Conservation (phyloP, 2,888 invertebrate genomes). For the Dasysyrphus albostriatus region DNA sequence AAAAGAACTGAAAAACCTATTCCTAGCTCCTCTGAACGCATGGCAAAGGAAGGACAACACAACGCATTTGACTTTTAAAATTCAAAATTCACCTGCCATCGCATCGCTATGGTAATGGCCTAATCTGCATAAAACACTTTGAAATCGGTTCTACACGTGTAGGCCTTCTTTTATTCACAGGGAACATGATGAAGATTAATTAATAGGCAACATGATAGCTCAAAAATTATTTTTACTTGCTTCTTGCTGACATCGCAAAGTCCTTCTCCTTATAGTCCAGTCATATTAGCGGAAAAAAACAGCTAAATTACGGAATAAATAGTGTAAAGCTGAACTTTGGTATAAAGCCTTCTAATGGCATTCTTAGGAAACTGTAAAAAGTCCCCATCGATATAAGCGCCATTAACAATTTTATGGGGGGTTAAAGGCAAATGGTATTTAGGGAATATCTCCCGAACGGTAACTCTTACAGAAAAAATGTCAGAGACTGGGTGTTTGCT, state of each 20-base stretch:
- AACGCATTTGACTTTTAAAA: neutral
- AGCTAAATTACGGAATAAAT: too few species aligned
- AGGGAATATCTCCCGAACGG: too few species aligned
- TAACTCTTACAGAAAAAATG: too few species aligned
- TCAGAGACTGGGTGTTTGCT: too few species aligned
- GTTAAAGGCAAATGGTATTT: too few species aligned
- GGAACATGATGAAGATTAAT: conserved; percentile 21
- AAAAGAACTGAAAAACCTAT: neutral
- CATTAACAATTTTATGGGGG: too few species aligned
- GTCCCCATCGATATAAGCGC: too few species aligned
- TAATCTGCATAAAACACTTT: conserved; percentile 10
- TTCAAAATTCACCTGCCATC: neutral
- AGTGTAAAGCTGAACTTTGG: too few species aligned
- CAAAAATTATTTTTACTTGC: neutral
- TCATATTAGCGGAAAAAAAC: too few species aligned
- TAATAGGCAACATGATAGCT: conserved; percentile 6
- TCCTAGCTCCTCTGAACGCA: neutral
- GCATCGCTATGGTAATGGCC: neutral
- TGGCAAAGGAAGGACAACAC: neutral
- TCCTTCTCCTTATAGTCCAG: too few species aligned
- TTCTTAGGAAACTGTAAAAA: too few species aligned
- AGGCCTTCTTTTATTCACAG: neutral
- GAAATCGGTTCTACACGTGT: neutral
- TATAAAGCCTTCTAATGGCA: too few species aligned
- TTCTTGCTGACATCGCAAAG: neutral